Evolutionary conservation across 2,888 invertebrate species (phyloP).

Genomic region (Formica aserva): DNA sequence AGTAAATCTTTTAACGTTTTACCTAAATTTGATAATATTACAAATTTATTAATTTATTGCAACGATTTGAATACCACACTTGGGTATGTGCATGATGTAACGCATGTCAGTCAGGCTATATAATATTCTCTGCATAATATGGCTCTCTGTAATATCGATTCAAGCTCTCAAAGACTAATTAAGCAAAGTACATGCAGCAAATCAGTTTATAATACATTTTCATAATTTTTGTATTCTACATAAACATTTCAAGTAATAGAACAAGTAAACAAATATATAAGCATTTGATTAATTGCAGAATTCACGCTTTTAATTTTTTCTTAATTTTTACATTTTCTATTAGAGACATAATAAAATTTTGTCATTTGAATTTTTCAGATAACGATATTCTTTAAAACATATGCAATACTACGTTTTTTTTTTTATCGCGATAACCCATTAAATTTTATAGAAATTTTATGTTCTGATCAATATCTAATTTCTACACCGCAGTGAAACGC

Average conservation of each 20-base stretch:
- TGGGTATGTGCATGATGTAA: not conserved
- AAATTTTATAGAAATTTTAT: slow-evolving; percentile 11
- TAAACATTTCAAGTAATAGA: not conserved
- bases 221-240: not conserved
- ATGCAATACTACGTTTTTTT: not conserved
- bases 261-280: not conserved
- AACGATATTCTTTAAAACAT: not conserved
- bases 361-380: not conserved
- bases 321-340: not conserved
- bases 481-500: not conserved
- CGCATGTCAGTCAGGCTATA: not conserved
- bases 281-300: slow-evolving; percentile 30
- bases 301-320: not conserved
- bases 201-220: slow-evolving; percentile 26
- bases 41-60: not conserved
- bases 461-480: slow-evolving; percentile 1
- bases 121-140: too few species aligned
- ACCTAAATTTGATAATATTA: not conserved
- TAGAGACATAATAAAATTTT: not conserved
- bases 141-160: slow-evolving; percentile 11
- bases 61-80: not conserved
- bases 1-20: not conserved
- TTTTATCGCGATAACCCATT: not conserved
- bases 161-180: slow-evolving; percentile 19
- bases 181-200: slow-evolving; percentile 26